These are phyloP conservation scores for Achroia grisella DNA, from an alignment of 1,140 invertebrate species.

Conservation along the genomic window DNA sequence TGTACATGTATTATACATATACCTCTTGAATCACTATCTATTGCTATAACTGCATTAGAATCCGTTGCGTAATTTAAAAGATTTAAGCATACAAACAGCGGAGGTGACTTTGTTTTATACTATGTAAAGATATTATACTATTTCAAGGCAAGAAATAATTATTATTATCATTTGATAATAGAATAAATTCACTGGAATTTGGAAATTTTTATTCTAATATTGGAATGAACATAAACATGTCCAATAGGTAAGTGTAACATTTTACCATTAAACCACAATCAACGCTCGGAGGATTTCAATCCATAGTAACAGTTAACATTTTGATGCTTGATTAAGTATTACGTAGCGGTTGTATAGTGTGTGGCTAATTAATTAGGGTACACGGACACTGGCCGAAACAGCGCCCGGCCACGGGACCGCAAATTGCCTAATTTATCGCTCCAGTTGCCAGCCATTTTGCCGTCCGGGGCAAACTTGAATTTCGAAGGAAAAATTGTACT, in stretches of 20 bases:
- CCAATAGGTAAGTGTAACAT: not conserved
- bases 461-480: constrained; percentile 2
- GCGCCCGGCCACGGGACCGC: constrained; percentile 11
- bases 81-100: no score
- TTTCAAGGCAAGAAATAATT: no score
- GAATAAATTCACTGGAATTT: not conserved
- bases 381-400: constrained; percentile 19
- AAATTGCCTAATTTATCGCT: constrained; percentile 45
- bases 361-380: constrained; percentile 40
- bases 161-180: no score
- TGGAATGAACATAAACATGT: not conserved
- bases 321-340: constrained; percentile 38
- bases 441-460: constrained; percentile 13
- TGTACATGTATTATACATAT: no score
- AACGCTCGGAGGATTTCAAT: constrained; percentile 14
- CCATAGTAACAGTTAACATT: constrained; percentile 21
- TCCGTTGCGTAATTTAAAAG: no score
- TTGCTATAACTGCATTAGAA: no score
- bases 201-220: not conserved
- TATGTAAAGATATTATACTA: no score
- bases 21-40: no score
- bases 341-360: constrained; percentile 12
- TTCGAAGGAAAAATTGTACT: not conserved
- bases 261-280: constrained; percentile 8
- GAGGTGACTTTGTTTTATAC: no score